Evolutionary conservation across 1,140 invertebrate genomes (phyloP).

Genomic region (Ceratitis capitata): DNA sequence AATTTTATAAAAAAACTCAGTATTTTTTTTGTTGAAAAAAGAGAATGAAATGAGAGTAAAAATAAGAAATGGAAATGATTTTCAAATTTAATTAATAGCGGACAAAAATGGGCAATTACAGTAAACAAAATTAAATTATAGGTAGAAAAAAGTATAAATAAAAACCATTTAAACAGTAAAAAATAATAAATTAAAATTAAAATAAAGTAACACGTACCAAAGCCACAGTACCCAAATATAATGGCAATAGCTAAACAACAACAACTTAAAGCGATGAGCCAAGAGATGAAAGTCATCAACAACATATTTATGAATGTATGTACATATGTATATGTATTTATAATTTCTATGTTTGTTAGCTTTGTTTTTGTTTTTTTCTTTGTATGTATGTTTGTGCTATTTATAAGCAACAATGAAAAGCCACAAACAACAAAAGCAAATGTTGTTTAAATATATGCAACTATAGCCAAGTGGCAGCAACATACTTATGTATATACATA

Average conservation of each 20-base stretch:
- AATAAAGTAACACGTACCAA: background rate
- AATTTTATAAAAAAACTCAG: too few relatives aligned
- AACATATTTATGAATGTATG: background rate
- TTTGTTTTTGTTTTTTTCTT: too few relatives aligned
- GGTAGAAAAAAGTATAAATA: too few relatives aligned
- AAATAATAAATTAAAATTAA: background rate
- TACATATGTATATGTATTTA: background rate
- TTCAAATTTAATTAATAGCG: background rate
- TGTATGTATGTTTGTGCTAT: background rate
- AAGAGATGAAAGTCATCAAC: background rate
- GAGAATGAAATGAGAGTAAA: background rate
- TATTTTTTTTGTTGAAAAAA: too few relatives aligned
- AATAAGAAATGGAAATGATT: background rate
- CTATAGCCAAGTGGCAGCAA: background rate
- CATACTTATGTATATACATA: too few relatives aligned
- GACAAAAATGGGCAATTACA: background rate
- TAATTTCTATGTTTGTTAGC: too few relatives aligned
- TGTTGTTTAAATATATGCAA: background rate
- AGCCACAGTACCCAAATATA: background rate
- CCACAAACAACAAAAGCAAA: constrained; percentile 1
- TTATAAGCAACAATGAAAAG: constrained; percentile 5
- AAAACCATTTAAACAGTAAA: background rate
- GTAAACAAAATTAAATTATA: background rate
- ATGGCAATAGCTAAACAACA: background rate
- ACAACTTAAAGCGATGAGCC: background rate